Percentiles rank a stretch among this genome's conserved stretches.
phyloP scores from a whole-genome alignment of 2,888 invertebrate species.

The Pteria penguin region DNA sequence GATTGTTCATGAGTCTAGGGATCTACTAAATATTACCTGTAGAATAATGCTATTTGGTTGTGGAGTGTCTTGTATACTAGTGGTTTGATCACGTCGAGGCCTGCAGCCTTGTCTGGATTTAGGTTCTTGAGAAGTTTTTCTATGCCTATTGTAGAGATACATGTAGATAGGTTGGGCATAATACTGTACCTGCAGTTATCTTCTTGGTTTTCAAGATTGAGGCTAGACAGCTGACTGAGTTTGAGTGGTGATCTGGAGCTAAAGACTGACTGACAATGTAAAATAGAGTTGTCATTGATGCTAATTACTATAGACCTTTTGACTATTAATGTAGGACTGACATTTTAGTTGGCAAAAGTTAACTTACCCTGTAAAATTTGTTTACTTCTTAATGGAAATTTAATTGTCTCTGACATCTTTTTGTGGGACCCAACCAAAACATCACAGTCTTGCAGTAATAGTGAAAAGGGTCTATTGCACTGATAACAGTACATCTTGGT shows the following conservation, averaged over 20 bases:
- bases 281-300: too few species aligned
- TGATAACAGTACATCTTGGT: too few species aligned
- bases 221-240: neutral
- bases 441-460: too few species aligned
- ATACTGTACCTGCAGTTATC: neutral
- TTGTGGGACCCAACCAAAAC: too few species aligned
- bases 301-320: too few species aligned
- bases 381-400: too few species aligned
- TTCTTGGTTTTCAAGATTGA: neutral
- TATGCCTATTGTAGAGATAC: neutral
- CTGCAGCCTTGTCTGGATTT: neutral
- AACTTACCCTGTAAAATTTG: too few species aligned
- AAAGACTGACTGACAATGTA: neutral
- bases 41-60: neutral
- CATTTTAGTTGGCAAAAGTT: too few species aligned
- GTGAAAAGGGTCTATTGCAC: too few species aligned
- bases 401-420: too few species aligned
- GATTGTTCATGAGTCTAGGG: neutral
- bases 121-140: neutral
- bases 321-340: too few species aligned
- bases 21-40: neutral
- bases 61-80: neutral
- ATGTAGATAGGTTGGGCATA: neutral
- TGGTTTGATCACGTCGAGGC: neutral
- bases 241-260: neutral